Base-by-base conservation (phyloP, 92 coral and sea anemone species). In the Bergia puertoricense region DNA sequence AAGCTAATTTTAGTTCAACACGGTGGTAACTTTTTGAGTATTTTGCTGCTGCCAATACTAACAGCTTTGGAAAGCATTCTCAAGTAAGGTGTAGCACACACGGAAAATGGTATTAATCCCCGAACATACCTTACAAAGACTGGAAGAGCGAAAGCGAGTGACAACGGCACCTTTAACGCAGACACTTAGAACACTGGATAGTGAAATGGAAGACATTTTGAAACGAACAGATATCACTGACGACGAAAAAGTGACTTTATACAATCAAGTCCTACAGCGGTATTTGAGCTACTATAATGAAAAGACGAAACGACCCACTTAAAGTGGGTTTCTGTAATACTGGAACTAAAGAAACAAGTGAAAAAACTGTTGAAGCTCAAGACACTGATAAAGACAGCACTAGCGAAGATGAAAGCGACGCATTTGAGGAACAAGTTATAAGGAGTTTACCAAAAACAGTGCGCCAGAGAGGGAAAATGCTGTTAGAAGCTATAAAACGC, bases 51-150 rank as follows among this genome's bases (percentile, higher is more conserved):
- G 51, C 86, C 86, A 82, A 82, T 82, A 82, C 86, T 82, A 78
- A 82, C 86, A 51, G 86, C 86, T 79, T 78, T 90, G 67, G 85
- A 80, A 80, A 80, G 85, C 30, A 82, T 82, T 82, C 86, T 82
- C 86, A 82, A 82, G 86, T 82, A 82, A 82, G 41, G 57, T 82
- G 86, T 42, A 65, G 79, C 79, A 80, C 67, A 80, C 85, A 36
- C 46, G 85, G 67, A 80, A 80, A 80, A 80, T 80, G 85, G 69
- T 80, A 54, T 82, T 82, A 65, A 76, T 82, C 42, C 86, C 86
- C 30, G 79, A 82, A 72, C 79, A 82, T 43, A 82, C 86, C 86
- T 82, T 82, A 56, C 86, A 82, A 82, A 82, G 86, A 82, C 85
- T 80, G 18, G 85, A 80, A 30, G 30, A 30, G 30, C 30, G 30